Conservation (phyloP, 2,888 invertebrate species). For the Thera britannica region DNA sequence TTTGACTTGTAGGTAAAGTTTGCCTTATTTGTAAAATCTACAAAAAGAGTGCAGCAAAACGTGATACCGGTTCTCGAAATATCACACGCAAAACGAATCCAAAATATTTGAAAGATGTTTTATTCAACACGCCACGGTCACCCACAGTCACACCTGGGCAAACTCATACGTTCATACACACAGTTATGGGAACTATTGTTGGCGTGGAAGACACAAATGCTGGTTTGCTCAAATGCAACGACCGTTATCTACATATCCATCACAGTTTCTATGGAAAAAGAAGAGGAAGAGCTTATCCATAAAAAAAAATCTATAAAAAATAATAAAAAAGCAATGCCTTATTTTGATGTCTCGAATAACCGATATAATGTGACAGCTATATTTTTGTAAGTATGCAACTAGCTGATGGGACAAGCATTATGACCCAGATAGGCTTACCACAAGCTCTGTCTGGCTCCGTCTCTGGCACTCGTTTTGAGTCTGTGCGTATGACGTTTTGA, state of each 20-base stretch:
- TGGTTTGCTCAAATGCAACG: not conserved
- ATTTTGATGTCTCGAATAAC: no score
- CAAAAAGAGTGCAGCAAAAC: not conserved
- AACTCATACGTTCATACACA: conserved; percentile 12
- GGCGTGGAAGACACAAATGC: not conserved
- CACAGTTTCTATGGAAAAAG: no score
- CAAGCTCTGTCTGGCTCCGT: no score
- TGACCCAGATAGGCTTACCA: no score
- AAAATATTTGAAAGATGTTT: conserved; percentile 24
- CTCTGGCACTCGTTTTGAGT: no score
- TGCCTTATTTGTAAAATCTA: not conserved
- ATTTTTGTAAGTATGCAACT: no score
- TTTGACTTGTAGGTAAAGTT: not conserved
- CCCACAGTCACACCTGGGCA: conserved; percentile 23
- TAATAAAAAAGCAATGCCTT: no score
- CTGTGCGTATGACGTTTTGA: no score
- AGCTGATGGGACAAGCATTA: no score
- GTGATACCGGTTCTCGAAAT: conserved; percentile 13
- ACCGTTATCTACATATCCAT: not conserved
- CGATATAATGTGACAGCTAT: no score
- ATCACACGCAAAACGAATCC: conserved; percentile 10
- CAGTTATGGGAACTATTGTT: conserved; percentile 28
- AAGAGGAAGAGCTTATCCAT: no score
- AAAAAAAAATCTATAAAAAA: no score
- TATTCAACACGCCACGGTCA: conserved; percentile 22